These are phyloP conservation scores for Girardinus metallicus DNA, from an alignment of 2,797 vertebrate species.

Conservation along the genomic window DNA sequence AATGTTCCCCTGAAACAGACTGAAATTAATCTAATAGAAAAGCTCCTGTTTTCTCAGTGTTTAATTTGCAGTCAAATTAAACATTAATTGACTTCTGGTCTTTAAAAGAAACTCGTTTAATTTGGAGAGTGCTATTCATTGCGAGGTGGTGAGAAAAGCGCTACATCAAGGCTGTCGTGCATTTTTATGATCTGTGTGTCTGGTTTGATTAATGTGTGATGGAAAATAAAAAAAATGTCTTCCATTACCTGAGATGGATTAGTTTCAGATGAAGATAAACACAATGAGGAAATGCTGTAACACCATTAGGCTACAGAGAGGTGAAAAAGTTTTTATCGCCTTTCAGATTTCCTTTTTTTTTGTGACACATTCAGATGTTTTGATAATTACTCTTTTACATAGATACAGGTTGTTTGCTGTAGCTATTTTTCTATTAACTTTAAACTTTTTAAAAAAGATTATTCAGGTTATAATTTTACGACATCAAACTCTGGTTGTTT, in stretches of 20 bases:
- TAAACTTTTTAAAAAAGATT: too few relatives aligned
- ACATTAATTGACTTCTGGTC: constrained; percentile 64
- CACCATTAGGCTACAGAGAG: background rate
- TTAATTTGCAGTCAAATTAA: constrained; percentile 60
- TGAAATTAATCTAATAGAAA: constrained; percentile 54
- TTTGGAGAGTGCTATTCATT: constrained; percentile 52
- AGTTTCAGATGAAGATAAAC: constrained; percentile 22
- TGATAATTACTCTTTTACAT: background rate
- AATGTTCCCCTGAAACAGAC: constrained; percentile 40
- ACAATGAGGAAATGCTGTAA: constrained; percentile 17
- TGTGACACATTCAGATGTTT: background rate
- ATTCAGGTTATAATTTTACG: background rate
- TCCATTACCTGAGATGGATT: constrained; percentile 25
- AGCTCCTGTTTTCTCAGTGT: constrained; percentile 48
- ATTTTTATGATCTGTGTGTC: constrained; percentile 31
- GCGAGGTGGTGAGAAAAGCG: constrained; percentile 13
- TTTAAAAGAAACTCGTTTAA: constrained; percentile 52
- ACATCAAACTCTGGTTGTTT: background rate
- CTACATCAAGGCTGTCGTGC: constrained; percentile 14
- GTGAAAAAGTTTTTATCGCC: background rate
- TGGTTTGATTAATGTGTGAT: constrained; percentile 40
- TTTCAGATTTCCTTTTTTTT: background rate
- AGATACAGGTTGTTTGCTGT: background rate
- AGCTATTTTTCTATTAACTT: background rate
- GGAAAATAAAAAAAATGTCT: constrained; percentile 1